These are phyloP conservation scores for Diorhabda sublineata DNA, from an alignment of 1,140 invertebrate genomes.

Conservation along the genomic window DNA sequence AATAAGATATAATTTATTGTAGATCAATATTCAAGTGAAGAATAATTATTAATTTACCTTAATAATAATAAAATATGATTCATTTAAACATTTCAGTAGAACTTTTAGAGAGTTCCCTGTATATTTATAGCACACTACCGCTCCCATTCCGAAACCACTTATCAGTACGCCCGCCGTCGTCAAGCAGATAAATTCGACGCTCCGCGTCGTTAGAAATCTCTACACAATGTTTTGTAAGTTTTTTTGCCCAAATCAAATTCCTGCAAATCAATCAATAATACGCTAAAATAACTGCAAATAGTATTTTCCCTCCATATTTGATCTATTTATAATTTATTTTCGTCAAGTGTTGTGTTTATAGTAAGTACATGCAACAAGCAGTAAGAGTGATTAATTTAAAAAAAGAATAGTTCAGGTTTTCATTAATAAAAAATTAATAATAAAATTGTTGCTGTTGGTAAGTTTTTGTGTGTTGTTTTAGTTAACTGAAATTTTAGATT, in stretches of 20 bases:
- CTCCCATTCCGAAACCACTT: background rate
- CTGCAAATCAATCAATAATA: background rate
- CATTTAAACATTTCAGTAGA: too few relatives aligned
- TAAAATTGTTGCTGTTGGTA: background rate
- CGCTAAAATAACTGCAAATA: background rate
- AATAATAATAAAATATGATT: too few relatives aligned
- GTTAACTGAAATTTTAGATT: background rate
- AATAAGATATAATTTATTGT: too few relatives aligned
- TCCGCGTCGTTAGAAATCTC: background rate
- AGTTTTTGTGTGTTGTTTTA: too few relatives aligned
- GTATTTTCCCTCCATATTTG: background rate
- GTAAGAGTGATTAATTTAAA: background rate
- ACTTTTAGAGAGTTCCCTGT: too few relatives aligned
- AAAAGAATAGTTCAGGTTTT: background rate
- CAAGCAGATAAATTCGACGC: slow-evolving; percentile 3
- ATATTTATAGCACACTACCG: background rate
- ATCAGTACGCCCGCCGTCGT: slow-evolving; percentile 3
- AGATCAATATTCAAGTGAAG: too few relatives aligned
- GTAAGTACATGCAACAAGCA: background rate
- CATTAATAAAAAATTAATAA: background rate
- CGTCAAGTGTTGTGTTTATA: background rate
- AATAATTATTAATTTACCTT: too few relatives aligned
- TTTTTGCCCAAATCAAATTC: background rate
- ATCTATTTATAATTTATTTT: background rate
- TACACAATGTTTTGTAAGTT: slow-evolving; percentile 19